Evolutionary conservation across 2,888 invertebrate genomes (phyloP), one percentile per base, ranked within the genome.

Genomic region (Hydrotaea diabolus): DNA sequence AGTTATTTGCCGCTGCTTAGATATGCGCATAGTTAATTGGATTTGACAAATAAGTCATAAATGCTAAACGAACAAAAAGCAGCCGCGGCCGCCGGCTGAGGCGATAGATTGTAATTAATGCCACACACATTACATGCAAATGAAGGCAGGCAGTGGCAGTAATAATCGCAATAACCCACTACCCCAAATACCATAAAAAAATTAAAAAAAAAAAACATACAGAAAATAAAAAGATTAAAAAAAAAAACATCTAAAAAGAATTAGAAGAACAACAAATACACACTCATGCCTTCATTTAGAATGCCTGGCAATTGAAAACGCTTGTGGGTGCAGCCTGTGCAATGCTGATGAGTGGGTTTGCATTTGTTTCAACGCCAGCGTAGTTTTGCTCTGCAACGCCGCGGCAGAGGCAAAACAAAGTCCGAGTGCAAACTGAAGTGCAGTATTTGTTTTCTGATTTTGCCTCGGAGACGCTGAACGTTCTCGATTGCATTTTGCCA

Each of bases 131-230:
- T 55, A 21, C 55, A 69, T 46, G 11, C 69, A 69, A 46, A 69
- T 46, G 69, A 69, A 23, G 69, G 15, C 69, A 31, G 69, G 15
- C 69, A 69, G 21, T 69, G 43, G 19, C 46, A 69, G 69, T 69
- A 43, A 59, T 59, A 69, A 69, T 69, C 21, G 39, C 46, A 2
- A 69, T 83, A 83, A 83, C 83, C 83, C n/a, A 83, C 80, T 83
- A 73, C n/a, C 74, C 77, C 31, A 83, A 83, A 80, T 83, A 80
- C 83, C 79, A 53, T 76, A 76, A 13, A 69, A 26, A 39, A 49
- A 26, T 57, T 46, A 64, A 43, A 55, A 76, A 26, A 39, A 57
- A 69, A 17, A 57, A 0, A 73, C 15, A 66, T 43, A 43, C 69
- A 36, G 5, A 36, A n/a, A n/a, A n/a, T 31, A 31, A 31, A 31